Evolutionary conservation across 1,140 invertebrate species (phyloP), one percentile per base, ranked within the genome.

Genomic region (Delia radicum): DNA sequence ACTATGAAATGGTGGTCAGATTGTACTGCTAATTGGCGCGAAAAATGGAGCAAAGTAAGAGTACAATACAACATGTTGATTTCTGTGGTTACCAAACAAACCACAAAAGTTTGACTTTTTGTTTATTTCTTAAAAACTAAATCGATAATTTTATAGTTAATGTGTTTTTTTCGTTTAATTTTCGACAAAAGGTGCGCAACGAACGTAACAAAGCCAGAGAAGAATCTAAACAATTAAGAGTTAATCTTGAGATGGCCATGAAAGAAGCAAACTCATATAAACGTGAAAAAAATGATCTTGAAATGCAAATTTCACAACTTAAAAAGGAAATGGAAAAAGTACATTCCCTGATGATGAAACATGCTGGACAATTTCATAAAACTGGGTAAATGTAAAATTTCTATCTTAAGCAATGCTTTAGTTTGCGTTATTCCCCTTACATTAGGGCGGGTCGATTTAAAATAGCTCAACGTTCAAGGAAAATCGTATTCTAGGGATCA

Each of bases 1-100:
- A 99, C 97, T 0, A 98, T 99, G 96, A 89, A 95, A 72, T 99
- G 97, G 97, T 99, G 97, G 97, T 98, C 96, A 0, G 89, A 90
- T 76, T 90, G 89, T 78, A 90, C 89, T 2, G 88, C 89, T n/a
- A 89, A 90, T 78, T 90, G 89, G 85, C 89, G 96, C 8, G 95
- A 98, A 86, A 98, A 98, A 85, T 99, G 97, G 97, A 96, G 94
- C 86, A 97, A 98, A 87, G 94, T 94, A 78, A 78, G 28, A 48
- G 5, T 18, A 37, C 4, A 3, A 33, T 33, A 69, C n/a, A 15
- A 26, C 65, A 31, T 3, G 33, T 42, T 42, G 8, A 10, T 65
- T 15, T 65, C 6, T 29, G 29, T 33, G 29, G 73, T 24, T 21
- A 61, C 73, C 73, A 74, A 31, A 4, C 31, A 72, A 72, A 28